phyloP scores from a whole-genome alignment of 2,888 invertebrate genomes.

The Acrobasis consociella region DNA sequence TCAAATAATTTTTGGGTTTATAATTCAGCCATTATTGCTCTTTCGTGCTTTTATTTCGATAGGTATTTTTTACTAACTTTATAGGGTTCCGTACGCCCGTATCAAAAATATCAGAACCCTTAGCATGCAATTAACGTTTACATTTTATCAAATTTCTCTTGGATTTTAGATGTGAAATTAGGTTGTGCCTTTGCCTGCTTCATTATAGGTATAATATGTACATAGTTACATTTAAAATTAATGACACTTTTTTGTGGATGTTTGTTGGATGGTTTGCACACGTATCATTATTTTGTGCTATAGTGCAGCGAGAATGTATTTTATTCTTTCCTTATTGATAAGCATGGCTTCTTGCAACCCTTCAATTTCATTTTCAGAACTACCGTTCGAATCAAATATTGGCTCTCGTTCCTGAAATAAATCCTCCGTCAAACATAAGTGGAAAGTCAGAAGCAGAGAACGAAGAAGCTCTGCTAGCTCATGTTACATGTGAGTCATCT shows the following conservation, averaged over 20 bases:
- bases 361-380: conserved; percentile 4
- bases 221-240: too few relatives aligned
- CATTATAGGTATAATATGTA: too few relatives aligned
- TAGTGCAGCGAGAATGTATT: neutral
- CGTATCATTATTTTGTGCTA: too few relatives aligned
- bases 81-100: neutral
- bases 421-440: conserved; percentile 19
- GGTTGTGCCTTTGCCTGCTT: too few relatives aligned
- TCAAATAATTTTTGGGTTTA: neutral
- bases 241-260: too few relatives aligned
- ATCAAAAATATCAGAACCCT: too few relatives aligned
- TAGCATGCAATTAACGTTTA: too few relatives aligned
- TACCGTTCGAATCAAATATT: conserved; percentile 10
- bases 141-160: too few relatives aligned
- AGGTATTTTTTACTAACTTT: neutral
- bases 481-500: conserved; percentile 8
- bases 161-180: too few relatives aligned
- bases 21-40: neutral
- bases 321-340: neutral
- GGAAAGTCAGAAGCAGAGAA: conserved; percentile 17
- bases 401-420: conserved; percentile 16
- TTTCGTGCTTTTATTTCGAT: neutral
- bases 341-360: neutral
- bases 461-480: conserved; percentile 12
- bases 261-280: too few relatives aligned